Percentiles rank a stretch among this genome's conserved stretches.
These are phyloP conservation scores for Actenoides hombroni DNA, from an alignment of 2,113 vertebrate genomes.

Conservation along the genomic window DNA sequence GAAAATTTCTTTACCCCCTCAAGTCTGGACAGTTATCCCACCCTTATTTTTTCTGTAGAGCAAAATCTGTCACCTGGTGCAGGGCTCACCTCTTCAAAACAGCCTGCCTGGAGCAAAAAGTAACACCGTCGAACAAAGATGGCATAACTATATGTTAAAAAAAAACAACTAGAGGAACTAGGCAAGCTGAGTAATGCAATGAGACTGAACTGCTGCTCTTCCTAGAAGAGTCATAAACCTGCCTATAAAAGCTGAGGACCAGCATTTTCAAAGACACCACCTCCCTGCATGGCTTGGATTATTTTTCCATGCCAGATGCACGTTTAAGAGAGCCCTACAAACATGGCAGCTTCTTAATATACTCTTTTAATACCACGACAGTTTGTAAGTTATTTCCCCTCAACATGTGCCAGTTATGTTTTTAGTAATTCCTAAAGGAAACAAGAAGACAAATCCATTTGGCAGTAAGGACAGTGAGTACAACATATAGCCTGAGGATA, in stretches of 20 bases:
- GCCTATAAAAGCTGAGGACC: neutral
- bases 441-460: neutral
- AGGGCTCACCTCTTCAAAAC: neutral
- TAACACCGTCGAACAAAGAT: fast-evolving
- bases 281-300: neutral
- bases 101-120: neutral
- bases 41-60: neutral
- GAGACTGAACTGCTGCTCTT: neutral
- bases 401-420: neutral
- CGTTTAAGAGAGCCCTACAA: neutral
- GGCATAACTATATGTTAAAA: neutral
- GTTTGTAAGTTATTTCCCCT: slow-evolving; percentile 10
- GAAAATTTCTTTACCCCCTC: neutral
- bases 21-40: neutral
- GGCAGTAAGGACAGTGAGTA: neutral
- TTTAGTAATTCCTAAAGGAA: neutral
- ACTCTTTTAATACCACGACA: neutral
- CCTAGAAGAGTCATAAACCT: slow-evolving; percentile 1
- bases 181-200: neutral
- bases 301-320: neutral
- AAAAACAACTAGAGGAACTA: neutral
- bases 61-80: neutral
- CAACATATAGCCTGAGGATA: neutral
- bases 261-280: neutral
- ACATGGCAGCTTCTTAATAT: neutral